phyloP scores from a whole-genome alignment of 2,888 invertebrate species.

The Eumacrocentrus americanus region DNA sequence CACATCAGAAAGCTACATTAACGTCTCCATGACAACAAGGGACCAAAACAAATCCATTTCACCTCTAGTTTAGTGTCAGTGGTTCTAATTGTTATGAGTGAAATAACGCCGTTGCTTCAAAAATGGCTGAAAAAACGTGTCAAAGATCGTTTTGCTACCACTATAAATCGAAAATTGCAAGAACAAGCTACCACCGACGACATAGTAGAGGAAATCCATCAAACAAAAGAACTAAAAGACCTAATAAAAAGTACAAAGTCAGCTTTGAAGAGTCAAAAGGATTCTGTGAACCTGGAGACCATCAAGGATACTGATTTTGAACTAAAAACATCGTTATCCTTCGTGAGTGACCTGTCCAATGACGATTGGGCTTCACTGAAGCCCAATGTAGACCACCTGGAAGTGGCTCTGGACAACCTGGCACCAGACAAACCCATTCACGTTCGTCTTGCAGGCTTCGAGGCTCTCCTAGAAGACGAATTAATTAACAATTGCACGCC shows the following conservation, averaged over 20 bases:
- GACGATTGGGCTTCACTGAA: slow-evolving; percentile 52
- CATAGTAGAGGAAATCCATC: slow-evolving; percentile 27
- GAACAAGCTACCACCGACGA: slow-evolving; percentile 38
- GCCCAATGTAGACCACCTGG: slow-evolving; percentile 40
- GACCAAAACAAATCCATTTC: slow-evolving; percentile 36
- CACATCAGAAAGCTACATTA: too few species aligned
- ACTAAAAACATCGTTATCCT: slow-evolving; percentile 48
- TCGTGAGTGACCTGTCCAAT: slow-evolving; percentile 47
- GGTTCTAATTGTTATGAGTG: slow-evolving; percentile 41
- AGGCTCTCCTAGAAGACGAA: slow-evolving; percentile 50
- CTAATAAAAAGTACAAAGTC: slow-evolving; percentile 45
- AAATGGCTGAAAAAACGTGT: slow-evolving; percentile 52
- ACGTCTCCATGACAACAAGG: slow-evolving; percentile 36
- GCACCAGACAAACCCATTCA: slow-evolving; percentile 52
- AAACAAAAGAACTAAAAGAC: slow-evolving; percentile 30
- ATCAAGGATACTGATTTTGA: slow-evolving; percentile 36
- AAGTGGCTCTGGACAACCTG: slow-evolving; percentile 49
- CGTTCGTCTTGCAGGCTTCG: slow-evolving; percentile 57
- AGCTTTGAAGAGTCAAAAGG: slow-evolving; percentile 37
- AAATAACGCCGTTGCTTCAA: slow-evolving; percentile 44
- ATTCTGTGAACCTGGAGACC: slow-evolving; percentile 16
- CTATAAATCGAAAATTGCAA: slow-evolving; percentile 46
- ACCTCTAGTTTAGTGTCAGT: background rate
- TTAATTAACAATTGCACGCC: slow-evolving; percentile 41
- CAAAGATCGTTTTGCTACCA: slow-evolving; percentile 49